Conservation (phyloP, 2,888 invertebrate species). For the Synergus itoensis region DNA sequence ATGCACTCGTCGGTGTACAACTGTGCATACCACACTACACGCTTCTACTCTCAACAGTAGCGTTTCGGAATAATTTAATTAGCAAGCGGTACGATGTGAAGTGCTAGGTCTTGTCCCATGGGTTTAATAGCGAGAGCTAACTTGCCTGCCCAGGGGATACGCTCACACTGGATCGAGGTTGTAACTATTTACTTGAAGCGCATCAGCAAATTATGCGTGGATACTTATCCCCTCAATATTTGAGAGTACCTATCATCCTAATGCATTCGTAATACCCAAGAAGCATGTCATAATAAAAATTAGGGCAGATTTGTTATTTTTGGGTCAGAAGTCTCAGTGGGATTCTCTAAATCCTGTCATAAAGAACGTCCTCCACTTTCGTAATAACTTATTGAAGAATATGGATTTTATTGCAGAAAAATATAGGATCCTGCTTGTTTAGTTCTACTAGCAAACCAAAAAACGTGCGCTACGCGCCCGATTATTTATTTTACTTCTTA, state of each 20-base stretch:
- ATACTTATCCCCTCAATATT: conserved; percentile 21
- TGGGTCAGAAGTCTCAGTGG: neutral
- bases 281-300: neutral
- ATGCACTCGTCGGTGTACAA: conserved; percentile 20
- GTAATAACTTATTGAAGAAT: neutral
- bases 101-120: conserved; percentile 72
- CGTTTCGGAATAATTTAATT: conserved; percentile 75
- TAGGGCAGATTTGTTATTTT: neutral
- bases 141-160: conserved; percentile 63
- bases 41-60: conserved; percentile 52
- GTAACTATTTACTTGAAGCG: conserved; percentile 48
- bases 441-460: too few species aligned
- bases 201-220: conserved; percentile 51
- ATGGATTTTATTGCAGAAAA: too few species aligned
- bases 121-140: conserved; percentile 72
- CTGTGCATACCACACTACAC: conserved; percentile 39
- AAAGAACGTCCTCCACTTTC: neutral
- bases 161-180: conserved; percentile 49
- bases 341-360: neutral
- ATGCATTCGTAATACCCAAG: neutral
- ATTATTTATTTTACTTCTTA: too few species aligned
- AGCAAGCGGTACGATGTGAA: conserved; percentile 67
- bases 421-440: too few species aligned
- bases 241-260: neutral
- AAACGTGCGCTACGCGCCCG: too few species aligned